phyloP scores from a whole-genome alignment of 2,797 vertebrate genomes.

The Craterocephalus amniculus region DNA sequence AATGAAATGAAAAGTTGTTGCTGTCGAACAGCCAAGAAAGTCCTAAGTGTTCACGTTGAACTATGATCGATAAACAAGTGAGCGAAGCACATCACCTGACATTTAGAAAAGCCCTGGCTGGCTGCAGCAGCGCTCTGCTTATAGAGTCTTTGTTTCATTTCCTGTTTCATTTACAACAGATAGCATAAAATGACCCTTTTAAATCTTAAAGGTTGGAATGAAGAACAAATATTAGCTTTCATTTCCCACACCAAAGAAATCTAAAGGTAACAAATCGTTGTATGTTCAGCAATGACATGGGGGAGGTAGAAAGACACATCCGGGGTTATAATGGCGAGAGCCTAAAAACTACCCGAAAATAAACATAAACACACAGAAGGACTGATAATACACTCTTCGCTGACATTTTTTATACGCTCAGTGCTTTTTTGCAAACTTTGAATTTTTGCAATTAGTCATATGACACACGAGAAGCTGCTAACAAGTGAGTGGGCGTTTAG shows the following conservation, averaged over 20 bases:
- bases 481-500: slow-evolving; percentile 1
- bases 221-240: neutral
- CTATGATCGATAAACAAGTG: slow-evolving; percentile 46
- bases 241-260: neutral
- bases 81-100: slow-evolving; percentile 57
- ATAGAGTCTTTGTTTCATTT: slow-evolving; percentile 62
- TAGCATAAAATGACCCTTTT: slow-evolving; percentile 34
- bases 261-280: neutral
- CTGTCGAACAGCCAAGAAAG: slow-evolving; percentile 7
- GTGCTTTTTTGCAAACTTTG: neutral
- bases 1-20: neutral
- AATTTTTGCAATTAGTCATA: neutral
- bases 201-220: neutral
- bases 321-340: neutral
- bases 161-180: slow-evolving; percentile 65
- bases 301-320: neutral
- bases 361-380: neutral
- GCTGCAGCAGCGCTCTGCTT: slow-evolving; percentile 38
- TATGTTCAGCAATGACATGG: neutral
- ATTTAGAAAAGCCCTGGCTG: slow-evolving; percentile 49
- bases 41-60: neutral
- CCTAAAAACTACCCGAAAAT: neutral
- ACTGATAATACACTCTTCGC: neutral
- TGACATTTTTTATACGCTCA: neutral
- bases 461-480: neutral